phyloP scores from a whole-genome alignment of 2,797 vertebrate genomes.

The Tragelaphus oryx region DNA sequence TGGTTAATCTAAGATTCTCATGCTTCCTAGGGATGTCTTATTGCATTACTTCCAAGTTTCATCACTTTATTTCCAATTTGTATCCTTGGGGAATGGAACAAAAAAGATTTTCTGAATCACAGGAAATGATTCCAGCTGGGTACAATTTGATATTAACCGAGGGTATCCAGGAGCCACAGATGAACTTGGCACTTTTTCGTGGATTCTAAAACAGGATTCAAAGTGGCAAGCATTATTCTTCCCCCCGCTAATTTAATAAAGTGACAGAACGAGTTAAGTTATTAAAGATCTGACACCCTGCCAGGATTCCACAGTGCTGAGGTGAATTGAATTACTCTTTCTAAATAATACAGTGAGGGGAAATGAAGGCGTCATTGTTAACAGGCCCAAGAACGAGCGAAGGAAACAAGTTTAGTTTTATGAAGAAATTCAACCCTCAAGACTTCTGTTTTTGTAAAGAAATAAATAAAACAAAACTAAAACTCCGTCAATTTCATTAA shows the following conservation, averaged over 20 bases:
- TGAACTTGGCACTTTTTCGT: background rate
- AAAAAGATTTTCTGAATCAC: constrained; percentile 47
- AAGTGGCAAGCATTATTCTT: background rate
- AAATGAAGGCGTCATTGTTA: background rate
- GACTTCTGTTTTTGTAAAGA: background rate
- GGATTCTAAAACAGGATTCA: background rate
- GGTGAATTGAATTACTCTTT: constrained; percentile 30
- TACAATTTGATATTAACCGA: constrained; percentile 36
- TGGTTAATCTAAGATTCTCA: background rate
- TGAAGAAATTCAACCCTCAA: constrained; percentile 30
- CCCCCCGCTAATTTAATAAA: background rate
- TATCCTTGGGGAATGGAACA: constrained; percentile 38
- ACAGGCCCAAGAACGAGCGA: constrained; percentile 27
- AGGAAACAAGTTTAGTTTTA: constrained; percentile 47
- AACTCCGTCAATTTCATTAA: background rate
- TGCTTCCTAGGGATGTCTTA: constrained; percentile 13
- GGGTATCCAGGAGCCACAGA: background rate
- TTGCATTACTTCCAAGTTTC: constrained; percentile 33
- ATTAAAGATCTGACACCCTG: background rate
- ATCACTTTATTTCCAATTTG: constrained; percentile 39
- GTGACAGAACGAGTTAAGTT: constrained; percentile 38
- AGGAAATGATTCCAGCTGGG: constrained; percentile 45
- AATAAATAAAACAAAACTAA: background rate
- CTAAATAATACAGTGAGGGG: constrained; percentile 33
- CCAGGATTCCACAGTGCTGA: background rate